These are phyloP conservation scores for Pseudomyrmex sp. DNA, from an alignment of 1,140 invertebrate species.

Conservation along the genomic window DNA sequence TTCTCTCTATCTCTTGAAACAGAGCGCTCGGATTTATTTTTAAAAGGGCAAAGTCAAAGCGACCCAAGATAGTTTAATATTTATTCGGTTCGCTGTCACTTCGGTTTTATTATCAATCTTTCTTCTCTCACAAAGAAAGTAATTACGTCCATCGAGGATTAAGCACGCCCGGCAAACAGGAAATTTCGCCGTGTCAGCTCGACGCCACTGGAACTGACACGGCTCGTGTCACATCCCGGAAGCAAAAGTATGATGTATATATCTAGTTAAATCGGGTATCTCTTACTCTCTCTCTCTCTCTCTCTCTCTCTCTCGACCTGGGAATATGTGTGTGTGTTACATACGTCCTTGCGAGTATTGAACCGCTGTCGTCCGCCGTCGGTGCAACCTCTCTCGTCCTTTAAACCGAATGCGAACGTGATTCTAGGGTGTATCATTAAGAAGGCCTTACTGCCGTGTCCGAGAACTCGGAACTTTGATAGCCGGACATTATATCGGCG, in stretches of 20 bases:
- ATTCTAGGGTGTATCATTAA: constrained; percentile 44
- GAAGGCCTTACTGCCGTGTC: constrained; percentile 2
- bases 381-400: background rate
- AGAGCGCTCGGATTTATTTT: constrained; percentile 18
- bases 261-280: background rate
- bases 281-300: too few relatives aligned
- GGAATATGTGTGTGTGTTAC: background rate
- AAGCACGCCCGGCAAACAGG: constrained; percentile 50
- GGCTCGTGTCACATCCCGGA: background rate
- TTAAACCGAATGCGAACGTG: constrained; percentile 30
- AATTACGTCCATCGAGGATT: constrained; percentile 53
- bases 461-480: constrained; percentile 34
- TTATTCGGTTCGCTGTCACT: constrained; percentile 24
- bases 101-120: constrained; percentile 31
- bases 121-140: constrained; percentile 41
- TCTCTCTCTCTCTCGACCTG: background rate
- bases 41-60: constrained; percentile 24
- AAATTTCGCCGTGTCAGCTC: constrained; percentile 44
- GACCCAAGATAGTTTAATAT: constrained; percentile 27
- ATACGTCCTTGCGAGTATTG: background rate
- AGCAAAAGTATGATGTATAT: background rate
- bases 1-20: background rate
- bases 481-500: constrained; percentile 49
- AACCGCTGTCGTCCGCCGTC: background rate
- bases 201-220: background rate